Conservation (phyloP, 2,113 vertebrate species). For the Sphyrna mokarran region DNA sequence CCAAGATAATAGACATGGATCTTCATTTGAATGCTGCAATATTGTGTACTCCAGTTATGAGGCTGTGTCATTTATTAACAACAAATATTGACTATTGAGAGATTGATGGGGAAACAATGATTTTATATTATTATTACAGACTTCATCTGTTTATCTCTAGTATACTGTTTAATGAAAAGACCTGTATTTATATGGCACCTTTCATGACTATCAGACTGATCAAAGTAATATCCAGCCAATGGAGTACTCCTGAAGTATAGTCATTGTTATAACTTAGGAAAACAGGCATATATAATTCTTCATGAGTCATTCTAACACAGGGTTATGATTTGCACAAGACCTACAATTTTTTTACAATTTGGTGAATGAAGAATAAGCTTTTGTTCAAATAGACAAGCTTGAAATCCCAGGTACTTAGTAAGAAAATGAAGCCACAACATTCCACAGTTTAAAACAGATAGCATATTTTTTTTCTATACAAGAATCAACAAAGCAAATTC, state of each 20-base stretch:
- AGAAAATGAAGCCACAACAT: too few species aligned
- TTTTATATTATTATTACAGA: neutral
- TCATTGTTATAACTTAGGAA: neutral
- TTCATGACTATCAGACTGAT: neutral
- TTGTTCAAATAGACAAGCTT: too few species aligned
- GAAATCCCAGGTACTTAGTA: too few species aligned
- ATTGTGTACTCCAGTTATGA: neutral
- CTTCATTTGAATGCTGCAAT: neutral
- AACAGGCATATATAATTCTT: neutral
- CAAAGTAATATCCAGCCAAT: neutral
- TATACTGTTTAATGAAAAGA: neutral
- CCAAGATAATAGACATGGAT: neutral
- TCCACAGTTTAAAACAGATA: too few species aligned
- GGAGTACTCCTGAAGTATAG: neutral
- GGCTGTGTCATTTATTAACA: neutral
- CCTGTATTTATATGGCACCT: neutral
- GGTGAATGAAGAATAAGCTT: too few species aligned
- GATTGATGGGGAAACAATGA: neutral
- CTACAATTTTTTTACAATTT: too few species aligned
- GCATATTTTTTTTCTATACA: too few species aligned
- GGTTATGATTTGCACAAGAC: too few species aligned
- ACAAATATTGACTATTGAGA: neutral
- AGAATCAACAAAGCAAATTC: too few species aligned
- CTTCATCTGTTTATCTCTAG: neutral
- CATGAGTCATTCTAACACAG: neutral